Evolutionary conservation across 1,140 invertebrate species (phyloP), one percentile per base, ranked within the genome.

Genomic region (Drosophila orosa): DNA sequence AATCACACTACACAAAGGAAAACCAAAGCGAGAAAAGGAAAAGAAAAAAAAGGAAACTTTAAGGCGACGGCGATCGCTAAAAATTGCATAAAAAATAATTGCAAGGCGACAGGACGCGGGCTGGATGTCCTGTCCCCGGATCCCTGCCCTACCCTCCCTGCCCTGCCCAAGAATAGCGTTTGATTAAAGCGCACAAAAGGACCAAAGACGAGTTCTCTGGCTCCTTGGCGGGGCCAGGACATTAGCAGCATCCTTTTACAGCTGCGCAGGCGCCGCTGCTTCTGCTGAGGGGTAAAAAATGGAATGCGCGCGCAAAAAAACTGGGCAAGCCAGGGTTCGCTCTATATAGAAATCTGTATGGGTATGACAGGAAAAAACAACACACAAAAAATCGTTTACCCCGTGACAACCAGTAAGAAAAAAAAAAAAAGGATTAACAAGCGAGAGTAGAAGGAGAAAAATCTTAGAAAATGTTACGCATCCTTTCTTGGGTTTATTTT

Each of bases 1-100:
- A 67, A 68, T 66, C 61, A 68, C 65, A 44, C 59, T 52, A 52
- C 59, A 59, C 40, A 59, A 59, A 59, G 35, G 33, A 42, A 62
- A 62, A 22, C 17, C 48, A 33, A 55, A 62, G 44, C 44, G 22
- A 31, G 60, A 55, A 47, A 39, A 42, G 7, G n/a, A n/a, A 22
- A 42, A n/a, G 9, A 10, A 24, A 47, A 45, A 56, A 44, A 83
- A 60, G 60, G 57, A 54, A 78, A 77, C 47, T 48, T 69, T 68
- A 48, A 82, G 68, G 65, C 66, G 52, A 33, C 76, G 68, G 72
- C 80, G 84, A 89, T 87, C 84, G 56, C 68, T 67, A 78, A 84
- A 87, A 89, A 87, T 84, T 89, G 80, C 80, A 87, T 87, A 87
- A 87, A 87, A 87, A 87, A 87, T 87, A 87, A 87, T 87, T 89